These are phyloP conservation scores for Sminthurides aquaticus DNA, from an alignment of 2,888 invertebrate genomes.

Conservation along the genomic window DNA sequence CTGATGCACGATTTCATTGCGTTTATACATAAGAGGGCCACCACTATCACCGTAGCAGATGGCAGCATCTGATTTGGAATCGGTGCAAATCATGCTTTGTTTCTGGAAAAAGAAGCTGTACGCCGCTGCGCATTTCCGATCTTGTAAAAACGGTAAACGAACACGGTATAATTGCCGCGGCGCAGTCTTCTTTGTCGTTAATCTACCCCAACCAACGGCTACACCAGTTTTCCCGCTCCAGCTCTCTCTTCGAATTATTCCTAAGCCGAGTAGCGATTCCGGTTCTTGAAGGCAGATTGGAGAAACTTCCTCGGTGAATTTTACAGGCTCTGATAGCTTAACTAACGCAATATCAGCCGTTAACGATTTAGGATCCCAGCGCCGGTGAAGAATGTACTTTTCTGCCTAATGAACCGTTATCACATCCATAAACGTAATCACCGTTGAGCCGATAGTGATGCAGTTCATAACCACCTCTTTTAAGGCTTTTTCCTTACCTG, in stretches of 20 bases:
- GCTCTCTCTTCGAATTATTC: conserved; percentile 31
- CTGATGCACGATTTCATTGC: conserved; percentile 38
- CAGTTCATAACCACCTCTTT: no score
- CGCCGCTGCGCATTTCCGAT: conserved; percentile 27
- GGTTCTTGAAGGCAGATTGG: conserved; percentile 40
- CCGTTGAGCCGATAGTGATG: not conserved
- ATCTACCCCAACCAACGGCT: conserved; percentile 41
- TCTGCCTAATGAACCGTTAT: conserved; percentile 30
- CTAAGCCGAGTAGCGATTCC: conserved; percentile 15
- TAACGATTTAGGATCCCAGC: conserved; percentile 38
- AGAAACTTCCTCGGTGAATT: conserved; percentile 36
- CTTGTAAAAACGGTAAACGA: conserved; percentile 36
- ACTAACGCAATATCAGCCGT: conserved; percentile 39
- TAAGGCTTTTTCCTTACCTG: conserved; percentile 30
- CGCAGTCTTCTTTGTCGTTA: conserved; percentile 36
- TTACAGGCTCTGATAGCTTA: conserved; percentile 36
- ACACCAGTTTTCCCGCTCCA: conserved; percentile 36
- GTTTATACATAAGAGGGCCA: conserved; percentile 37
- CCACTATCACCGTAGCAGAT: conserved; percentile 42
- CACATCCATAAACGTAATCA: not conserved
- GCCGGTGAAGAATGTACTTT: conserved; percentile 40
- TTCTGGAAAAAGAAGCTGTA: conserved; percentile 38
- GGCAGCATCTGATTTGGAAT: conserved; percentile 37
- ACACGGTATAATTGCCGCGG: conserved; percentile 36
- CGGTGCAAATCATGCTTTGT: conserved; percentile 41